Percentiles rank a stretch among this genome's conserved stretches.
phyloP scores from a whole-genome alignment of 2,797 vertebrate species.

The Rhinogobio ventralis region DNA sequence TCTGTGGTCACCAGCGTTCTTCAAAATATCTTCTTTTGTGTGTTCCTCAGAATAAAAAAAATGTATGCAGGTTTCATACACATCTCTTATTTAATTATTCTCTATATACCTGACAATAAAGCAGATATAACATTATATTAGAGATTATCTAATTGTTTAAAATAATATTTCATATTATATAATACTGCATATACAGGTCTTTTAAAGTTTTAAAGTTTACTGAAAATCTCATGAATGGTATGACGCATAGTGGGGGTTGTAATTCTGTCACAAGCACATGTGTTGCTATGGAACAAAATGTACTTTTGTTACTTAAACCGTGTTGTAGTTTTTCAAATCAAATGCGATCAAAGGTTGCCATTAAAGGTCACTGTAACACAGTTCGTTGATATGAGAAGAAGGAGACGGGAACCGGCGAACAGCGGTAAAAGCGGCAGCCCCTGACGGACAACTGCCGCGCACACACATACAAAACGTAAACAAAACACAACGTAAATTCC shows the following conservation, averaged over 20 bases:
- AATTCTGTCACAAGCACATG: not conserved
- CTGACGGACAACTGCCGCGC: too few species aligned
- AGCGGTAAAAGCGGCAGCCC: too few species aligned
- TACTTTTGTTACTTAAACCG: not conserved
- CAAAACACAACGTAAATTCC: too few species aligned
- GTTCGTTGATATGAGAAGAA: too few species aligned
- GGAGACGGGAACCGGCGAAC: too few species aligned
- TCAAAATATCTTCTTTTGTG: not conserved
- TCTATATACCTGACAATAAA: not conserved
- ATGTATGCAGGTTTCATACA: not conserved
- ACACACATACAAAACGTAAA: too few species aligned
- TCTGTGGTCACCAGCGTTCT: not conserved
- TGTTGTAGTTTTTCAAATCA: slow-evolving; percentile 2
- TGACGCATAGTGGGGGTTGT: not conserved
- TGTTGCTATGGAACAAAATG: slow-evolving; percentile 2
- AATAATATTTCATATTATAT: not conserved
- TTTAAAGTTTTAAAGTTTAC: not conserved
- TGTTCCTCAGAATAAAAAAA: not conserved
- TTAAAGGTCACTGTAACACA: not conserved
- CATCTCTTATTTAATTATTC: not conserved
- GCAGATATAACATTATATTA: not conserved
- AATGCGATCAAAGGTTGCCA: not conserved
- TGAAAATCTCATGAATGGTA: not conserved
- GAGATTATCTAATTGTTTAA: not conserved
- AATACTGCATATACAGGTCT: not conserved